phyloP scores from a whole-genome alignment of 2,888 invertebrate species.

The Halictus quadricinctus region DNA sequence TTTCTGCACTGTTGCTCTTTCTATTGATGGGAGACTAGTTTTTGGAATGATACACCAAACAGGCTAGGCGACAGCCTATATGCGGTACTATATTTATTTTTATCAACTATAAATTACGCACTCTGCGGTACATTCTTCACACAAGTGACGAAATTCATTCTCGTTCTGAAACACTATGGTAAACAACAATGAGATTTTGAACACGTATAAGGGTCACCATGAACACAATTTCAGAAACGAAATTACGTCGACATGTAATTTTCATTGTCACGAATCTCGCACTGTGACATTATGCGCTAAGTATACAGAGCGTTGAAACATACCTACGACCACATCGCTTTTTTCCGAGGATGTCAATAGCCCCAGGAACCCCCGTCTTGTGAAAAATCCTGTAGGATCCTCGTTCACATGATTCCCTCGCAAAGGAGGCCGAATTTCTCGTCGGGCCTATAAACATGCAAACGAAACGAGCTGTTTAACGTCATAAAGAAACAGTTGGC shows the following conservation, averaged over 20 bases:
- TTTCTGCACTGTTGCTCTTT: not conserved
- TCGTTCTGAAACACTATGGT: too few species aligned
- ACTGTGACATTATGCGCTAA: not conserved
- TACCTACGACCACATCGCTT: not conserved
- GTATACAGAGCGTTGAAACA: not conserved
- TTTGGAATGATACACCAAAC: not conserved
- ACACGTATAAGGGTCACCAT: too few species aligned
- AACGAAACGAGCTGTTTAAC: slow-evolving; percentile 24
- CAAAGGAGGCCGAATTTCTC: not conserved
- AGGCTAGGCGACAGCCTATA: not conserved
- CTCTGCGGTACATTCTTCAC: too few species aligned
- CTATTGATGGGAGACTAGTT: not conserved
- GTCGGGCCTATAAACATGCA: slow-evolving; percentile 1
- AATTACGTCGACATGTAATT: not conserved
- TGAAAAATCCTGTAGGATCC: not conserved
- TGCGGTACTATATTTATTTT: not conserved
- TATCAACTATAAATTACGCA: not conserved
- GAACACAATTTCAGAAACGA: not conserved
- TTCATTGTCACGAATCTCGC: not conserved
- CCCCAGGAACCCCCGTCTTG: not conserved
- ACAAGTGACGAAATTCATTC: too few species aligned
- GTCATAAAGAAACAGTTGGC: slow-evolving; percentile 55
- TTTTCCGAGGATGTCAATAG: not conserved
- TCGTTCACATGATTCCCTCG: not conserved
- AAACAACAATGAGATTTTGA: too few species aligned